Percentiles rank a stretch among this genome's conserved stretches.
Conservation (phyloP, 2,888 invertebrate species). For the Campoletis raptor region DNA sequence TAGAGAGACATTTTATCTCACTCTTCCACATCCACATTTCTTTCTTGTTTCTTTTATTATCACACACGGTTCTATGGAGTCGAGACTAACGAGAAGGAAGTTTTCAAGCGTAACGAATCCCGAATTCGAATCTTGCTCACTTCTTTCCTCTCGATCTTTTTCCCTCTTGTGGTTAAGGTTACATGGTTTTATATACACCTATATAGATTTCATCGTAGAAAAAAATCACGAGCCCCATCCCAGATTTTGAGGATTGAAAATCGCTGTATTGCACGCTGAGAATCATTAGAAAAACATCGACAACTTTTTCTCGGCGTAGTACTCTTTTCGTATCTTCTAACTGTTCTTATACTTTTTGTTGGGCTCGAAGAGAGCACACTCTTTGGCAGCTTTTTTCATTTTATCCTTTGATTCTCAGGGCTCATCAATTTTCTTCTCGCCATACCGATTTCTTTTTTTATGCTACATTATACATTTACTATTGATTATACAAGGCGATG, state of each 20-base stretch:
- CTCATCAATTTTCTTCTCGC: neutral
- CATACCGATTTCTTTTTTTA: neutral
- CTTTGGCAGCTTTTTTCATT: neutral
- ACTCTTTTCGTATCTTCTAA: neutral
- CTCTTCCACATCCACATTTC: slow-evolving; percentile 22
- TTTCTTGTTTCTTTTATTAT: slow-evolving; percentile 27
- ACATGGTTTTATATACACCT: neutral
- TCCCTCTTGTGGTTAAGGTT: slow-evolving; percentile 8
- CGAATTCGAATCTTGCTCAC: slow-evolving; percentile 54
- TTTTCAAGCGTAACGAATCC: slow-evolving; percentile 65
- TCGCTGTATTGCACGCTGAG: neutral
- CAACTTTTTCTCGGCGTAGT: slow-evolving; percentile 1
- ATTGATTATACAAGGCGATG: neutral
- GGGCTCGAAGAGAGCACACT: neutral
- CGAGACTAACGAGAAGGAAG: slow-evolving; percentile 67
- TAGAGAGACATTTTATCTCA: slow-evolving; percentile 27
- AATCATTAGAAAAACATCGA: slow-evolving; percentile 14
- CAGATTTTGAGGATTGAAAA: slow-evolving; percentile 26
- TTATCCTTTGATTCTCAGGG: neutral
- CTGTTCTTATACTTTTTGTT: neutral
- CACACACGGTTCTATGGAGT: slow-evolving; percentile 33
- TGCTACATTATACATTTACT: neutral
- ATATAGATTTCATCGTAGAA: slow-evolving; percentile 2
- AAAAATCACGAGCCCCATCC: neutral
- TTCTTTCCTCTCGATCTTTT: slow-evolving; percentile 37